Percentiles rank a stretch among this genome's conserved stretches.
phyloP scores from a whole-genome alignment of 2,113 vertebrate genomes.

The Bubo bubo region DNA sequence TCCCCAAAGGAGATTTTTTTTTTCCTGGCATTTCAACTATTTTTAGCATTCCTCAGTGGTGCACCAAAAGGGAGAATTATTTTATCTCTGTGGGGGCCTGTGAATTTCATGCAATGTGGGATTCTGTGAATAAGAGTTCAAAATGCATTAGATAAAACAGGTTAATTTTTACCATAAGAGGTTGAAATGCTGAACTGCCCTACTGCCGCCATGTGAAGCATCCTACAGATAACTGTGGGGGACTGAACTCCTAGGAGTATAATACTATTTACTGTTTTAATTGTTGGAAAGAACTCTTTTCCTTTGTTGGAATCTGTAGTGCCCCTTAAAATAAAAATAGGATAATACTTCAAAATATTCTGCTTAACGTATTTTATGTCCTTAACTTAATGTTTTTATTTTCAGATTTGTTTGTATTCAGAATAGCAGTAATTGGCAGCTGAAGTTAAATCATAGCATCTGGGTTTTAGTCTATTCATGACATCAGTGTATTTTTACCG shows the following conservation, averaged over 20 bases:
- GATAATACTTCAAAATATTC: neutral
- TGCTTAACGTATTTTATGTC: neutral
- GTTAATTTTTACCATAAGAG: slow-evolving; percentile 51
- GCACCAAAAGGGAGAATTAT: slow-evolving; percentile 18
- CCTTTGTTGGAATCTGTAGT: neutral
- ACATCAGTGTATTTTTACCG: slow-evolving; percentile 19
- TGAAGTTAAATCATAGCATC: slow-evolving; percentile 18
- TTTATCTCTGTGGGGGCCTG: slow-evolving; percentile 21
- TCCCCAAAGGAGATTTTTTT: neutral
- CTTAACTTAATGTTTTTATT: slow-evolving; percentile 16
- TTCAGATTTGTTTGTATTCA: slow-evolving; percentile 38
- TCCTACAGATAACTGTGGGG: neutral
- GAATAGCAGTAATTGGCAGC: slow-evolving; percentile 24
- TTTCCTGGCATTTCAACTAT: neutral
- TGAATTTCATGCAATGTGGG: slow-evolving; percentile 28
- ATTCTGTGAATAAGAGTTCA: slow-evolving; percentile 32
- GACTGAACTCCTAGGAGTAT: neutral
- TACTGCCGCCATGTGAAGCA: neutral
- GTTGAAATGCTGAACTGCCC: slow-evolving; percentile 26
- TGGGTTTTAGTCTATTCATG: slow-evolving; percentile 10
- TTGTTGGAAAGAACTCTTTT: neutral
- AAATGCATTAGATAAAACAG: slow-evolving; percentile 23
- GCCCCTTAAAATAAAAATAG: neutral
- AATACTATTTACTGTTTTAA: neutral
- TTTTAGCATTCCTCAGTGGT: slow-evolving; percentile 38